Base-by-base conservation (phyloP, 2,797 vertebrate species). In the Platalea minor region DNA sequence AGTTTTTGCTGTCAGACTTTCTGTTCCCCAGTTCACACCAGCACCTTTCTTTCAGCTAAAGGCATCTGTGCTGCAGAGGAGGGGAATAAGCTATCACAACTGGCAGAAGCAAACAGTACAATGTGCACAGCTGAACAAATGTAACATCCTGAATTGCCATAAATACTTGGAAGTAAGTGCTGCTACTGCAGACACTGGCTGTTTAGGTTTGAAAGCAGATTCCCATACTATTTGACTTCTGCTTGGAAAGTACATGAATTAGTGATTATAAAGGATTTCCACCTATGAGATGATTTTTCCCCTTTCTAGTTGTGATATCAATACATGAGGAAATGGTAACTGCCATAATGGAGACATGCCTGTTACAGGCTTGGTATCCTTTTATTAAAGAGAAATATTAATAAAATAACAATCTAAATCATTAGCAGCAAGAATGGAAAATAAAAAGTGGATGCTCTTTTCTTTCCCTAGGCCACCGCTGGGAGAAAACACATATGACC, bases 1-100 rank as follows among this genome's bases (percentile, higher is more conserved):
- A 88, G 85, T 93, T 97, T 95, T 78, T 90, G 75, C 89, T 96
- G 78, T 85, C 86, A 91, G 76, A 68, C 35, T 24, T 92, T 63
- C 21, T 95, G 3, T 72, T 88, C 54, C 33, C 37, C 25, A 69
- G 67, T 87, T 95, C 54, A 94, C 69, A 79, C 45, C 85, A 91
- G 95, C 88, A 96, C 37, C 29, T 91, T 94, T 65, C 51, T 73
- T 93, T 46, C 73, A 88, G 75, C 67, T 89, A 57, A 89, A 96
- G 69, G 69, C 90, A 70, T 87, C 77, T 96, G 63, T 94, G n/a
- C 63, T 73, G 59, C 86, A 89, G 54, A 31, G n/a, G 29, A 93
- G 37, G 28, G 33, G 54, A 95, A 77, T 74, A 83, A 92, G 26
- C 82, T 96, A 35, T 94, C 88, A 79, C 53, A 90, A 31, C 33